phyloP scores from a whole-genome alignment of 2,113 vertebrate genomes.

The Pimephales promelas region DNA sequence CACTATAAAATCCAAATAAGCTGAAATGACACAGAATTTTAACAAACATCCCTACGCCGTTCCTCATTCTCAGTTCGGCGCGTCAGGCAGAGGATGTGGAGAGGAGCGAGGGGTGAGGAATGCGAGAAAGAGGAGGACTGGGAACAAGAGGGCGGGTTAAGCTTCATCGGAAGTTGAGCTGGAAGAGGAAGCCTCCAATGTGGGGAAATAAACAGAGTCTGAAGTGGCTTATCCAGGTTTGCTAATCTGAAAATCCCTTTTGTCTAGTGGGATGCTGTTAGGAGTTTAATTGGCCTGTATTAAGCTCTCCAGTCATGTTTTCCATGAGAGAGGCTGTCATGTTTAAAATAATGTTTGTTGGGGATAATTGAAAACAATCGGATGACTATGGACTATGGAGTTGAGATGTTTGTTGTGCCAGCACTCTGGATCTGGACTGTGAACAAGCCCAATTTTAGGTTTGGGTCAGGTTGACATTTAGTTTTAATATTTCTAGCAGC shows the following conservation, averaged over 20 bases:
- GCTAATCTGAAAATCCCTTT: slow-evolving; percentile 52
- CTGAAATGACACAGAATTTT: not conserved
- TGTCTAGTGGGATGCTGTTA: slow-evolving; percentile 45
- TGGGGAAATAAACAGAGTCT: slow-evolving; percentile 53
- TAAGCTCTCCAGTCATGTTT: slow-evolving; percentile 48
- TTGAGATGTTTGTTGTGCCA: not conserved
- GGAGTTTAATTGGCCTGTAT: slow-evolving; percentile 47
- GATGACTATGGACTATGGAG: slow-evolving; percentile 1
- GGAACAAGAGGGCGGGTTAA: slow-evolving; percentile 35
- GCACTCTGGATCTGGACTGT: not conserved
- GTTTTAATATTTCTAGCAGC: not conserved
- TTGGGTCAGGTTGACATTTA: not conserved
- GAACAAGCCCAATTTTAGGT: not conserved
- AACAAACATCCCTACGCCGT: not conserved
- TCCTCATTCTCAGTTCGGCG: not conserved
- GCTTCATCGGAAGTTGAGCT: slow-evolving; percentile 54
- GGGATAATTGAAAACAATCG: not conserved
- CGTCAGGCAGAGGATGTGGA: slow-evolving; percentile 43
- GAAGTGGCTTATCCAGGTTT: slow-evolving; percentile 52
- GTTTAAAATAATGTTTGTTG: slow-evolving; percentile 15
- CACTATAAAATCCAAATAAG: slow-evolving; percentile 12
- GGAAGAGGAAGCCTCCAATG: slow-evolving; percentile 43
- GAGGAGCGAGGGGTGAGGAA: slow-evolving; percentile 11
- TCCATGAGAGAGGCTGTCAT: slow-evolving; percentile 21
- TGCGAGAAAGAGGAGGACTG: slow-evolving; percentile 23